phyloP scores from a whole-genome alignment of 2,113 vertebrate genomes.

The Rhinoptilus africanus region DNA sequence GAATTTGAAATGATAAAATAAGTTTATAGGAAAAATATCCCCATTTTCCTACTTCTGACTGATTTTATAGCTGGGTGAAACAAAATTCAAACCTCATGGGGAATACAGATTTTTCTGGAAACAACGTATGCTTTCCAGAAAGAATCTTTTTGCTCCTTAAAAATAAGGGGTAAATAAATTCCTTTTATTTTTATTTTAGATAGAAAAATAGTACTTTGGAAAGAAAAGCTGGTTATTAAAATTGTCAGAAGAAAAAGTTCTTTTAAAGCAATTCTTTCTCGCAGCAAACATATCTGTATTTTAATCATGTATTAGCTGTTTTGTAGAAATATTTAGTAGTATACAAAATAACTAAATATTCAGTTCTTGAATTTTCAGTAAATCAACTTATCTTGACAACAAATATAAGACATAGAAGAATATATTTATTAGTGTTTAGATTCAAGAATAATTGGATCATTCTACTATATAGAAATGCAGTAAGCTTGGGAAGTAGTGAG shows the following conservation, averaged over 20 bases:
- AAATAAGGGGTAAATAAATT: neutral
- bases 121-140: neutral
- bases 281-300: neutral
- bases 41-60: neutral
- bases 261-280: neutral
- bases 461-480: neutral
- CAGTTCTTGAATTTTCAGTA: neutral
- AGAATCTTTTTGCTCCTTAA: neutral
- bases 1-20: neutral
- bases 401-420: neutral
- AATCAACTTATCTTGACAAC: neutral
- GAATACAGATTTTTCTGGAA: neutral
- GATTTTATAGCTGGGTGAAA: neutral
- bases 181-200: neutral
- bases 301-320: neutral
- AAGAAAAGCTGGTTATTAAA: neutral
- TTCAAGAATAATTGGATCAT: neutral
- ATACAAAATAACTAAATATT: neutral
- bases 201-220: neutral
- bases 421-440: neutral
- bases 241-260: neutral
- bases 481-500: neutral
- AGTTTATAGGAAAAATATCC: neutral
- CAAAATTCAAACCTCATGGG: neutral
- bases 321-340: neutral